Evolutionary conservation across 1,140 invertebrate genomes (phyloP), one percentile per base, ranked within the genome.

Genomic region (Cardiocondyla obscurior): DNA sequence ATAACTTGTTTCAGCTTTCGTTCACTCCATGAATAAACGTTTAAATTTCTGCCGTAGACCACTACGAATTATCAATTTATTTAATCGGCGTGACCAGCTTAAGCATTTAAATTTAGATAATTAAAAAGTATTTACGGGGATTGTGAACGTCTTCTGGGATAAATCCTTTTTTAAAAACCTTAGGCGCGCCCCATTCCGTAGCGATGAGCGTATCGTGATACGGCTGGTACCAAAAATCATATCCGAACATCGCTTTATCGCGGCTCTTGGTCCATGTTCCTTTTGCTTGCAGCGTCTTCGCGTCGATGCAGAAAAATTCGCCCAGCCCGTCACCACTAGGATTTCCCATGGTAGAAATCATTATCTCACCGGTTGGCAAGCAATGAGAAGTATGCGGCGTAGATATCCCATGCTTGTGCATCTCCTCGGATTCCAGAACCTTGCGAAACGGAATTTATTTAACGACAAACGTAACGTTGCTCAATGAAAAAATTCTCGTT

Each of bases 211-310:
- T 95, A 93, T 99, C 97, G 88, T 97, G 97, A 86, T 98, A 96
- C 0, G 99, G 99, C 92, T 99, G 99, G 92, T 99, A 99, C 99
- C 99, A 99, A 93, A 98, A 98, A 89, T 97, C 97, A 87, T 98
- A 98, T 14, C 97, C 97, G 83, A 96, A 97, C 62, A 95, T 92
- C 0, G 97, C 96, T 33, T 90, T 92, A 73, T 95, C 93, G 0
- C 94, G 91, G 0, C 96, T 95, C 51, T 94, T 95, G 0, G 96
- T 95, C 96, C 96, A 97, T 0, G 96, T 95, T 7, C 96, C 96
- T 94, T 96, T 97, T 16, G 97, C 91, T 87, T 97, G 94, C 81
- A 98, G 97, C 46, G 96, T 96, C 82, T 97, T 94, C 12, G 96
- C 96, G 92, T 99, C 98, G 73, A 99, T 94, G n/a, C 98, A 94